Evolutionary conservation across 2,888 invertebrate species (phyloP).

Genomic region (Plagiodera versicolora): DNA sequence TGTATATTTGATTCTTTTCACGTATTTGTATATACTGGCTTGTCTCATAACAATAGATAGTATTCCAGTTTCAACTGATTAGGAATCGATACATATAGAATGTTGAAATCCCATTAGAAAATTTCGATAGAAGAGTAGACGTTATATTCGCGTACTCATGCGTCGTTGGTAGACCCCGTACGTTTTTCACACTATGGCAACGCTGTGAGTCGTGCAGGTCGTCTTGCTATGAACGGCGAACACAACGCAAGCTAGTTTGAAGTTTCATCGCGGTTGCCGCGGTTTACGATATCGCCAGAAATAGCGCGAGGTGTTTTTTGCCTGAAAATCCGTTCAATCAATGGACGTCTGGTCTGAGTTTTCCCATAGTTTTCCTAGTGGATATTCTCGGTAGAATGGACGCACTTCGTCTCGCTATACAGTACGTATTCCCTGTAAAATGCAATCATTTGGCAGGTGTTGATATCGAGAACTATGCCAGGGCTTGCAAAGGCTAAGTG

Average conservation of each 20-base stretch:
- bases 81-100: no score
- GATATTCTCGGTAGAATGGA: constrained; percentile 27
- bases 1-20: background rate
- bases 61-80: background rate
- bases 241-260: background rate
- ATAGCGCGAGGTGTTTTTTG: background rate
- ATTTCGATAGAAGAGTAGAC: no score
- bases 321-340: background rate
- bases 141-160: no score
- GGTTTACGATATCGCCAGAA: background rate
- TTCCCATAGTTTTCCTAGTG: background rate
- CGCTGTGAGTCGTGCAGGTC: constrained; percentile 7
- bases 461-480: no score
- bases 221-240: constrained; percentile 6
- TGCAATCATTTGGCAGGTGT: no score
- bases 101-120: no score
- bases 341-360: background rate
- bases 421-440: constrained; percentile 27
- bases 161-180: background rate
- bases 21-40: no score
- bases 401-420: constrained; percentile 34
- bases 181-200: constrained; percentile 1
- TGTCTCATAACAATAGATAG: no score
- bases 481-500: no score
- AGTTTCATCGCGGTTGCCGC: background rate